These are phyloP conservation scores for Agrochola circellaris DNA, from an alignment of 2,888 invertebrate genomes.

Conservation along the genomic window DNA sequence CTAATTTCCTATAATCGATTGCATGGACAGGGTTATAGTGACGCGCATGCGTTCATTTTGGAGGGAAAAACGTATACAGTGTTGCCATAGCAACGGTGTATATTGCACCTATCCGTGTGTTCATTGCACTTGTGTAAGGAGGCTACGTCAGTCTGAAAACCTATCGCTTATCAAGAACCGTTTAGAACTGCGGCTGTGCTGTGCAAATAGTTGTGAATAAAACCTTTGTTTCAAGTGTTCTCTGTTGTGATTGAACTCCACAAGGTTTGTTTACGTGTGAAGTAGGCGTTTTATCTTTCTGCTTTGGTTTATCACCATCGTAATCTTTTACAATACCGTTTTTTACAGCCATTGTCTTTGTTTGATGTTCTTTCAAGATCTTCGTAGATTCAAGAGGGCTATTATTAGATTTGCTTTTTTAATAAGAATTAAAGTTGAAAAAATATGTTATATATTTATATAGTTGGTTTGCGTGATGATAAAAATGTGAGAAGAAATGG, in stretches of 20 bases:
- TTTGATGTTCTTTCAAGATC: constrained; percentile 39
- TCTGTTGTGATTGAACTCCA: constrained; percentile 72
- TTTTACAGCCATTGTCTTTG: constrained; percentile 52
- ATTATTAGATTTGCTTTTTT: neutral
- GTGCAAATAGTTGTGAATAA: constrained; percentile 72
- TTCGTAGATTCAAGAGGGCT: constrained; percentile 10
- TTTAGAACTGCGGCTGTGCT: constrained; percentile 26
- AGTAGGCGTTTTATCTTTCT: constrained; percentile 66
- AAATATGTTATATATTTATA: no score
- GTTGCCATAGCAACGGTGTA: constrained; percentile 83
- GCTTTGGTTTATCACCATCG: constrained; percentile 41
- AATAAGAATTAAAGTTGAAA: constrained; percentile 4
- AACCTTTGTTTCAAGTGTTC: constrained; percentile 76
- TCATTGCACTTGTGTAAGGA: constrained; percentile 67
- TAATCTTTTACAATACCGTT: constrained; percentile 44
- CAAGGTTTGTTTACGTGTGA: constrained; percentile 72
- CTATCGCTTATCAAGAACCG: constrained; percentile 66
- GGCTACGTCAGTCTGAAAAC: constrained; percentile 67
- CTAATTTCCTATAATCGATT: constrained; percentile 60
- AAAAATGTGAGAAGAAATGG: constrained; percentile 14
- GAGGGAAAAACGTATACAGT: constrained; percentile 88
- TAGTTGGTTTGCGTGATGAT: no score
- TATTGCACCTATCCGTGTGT: constrained; percentile 77
- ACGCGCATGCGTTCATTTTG: constrained; percentile 88
- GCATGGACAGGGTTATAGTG: constrained; percentile 54